Conservation (phyloP, 2,888 invertebrate genomes). For the Acronicta psi region DNA sequence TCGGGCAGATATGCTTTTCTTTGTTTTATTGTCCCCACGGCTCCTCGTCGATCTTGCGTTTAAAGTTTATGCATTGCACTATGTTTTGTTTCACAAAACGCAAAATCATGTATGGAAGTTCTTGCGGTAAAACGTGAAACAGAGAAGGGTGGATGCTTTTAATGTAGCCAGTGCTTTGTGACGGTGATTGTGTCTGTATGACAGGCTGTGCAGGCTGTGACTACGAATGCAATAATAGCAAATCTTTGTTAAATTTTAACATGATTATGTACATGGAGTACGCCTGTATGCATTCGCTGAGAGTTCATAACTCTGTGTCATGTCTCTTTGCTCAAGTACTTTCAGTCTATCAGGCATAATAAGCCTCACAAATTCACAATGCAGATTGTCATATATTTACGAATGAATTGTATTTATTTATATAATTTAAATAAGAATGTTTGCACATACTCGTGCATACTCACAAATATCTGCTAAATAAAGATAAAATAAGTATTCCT, state of each 20-base stretch:
- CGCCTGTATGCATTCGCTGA: slow-evolving; percentile 17
- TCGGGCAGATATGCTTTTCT: slow-evolving; percentile 83
- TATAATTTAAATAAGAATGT: too few relatives aligned
- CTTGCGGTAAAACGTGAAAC: slow-evolving; percentile 82
- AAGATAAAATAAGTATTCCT: too few relatives aligned
- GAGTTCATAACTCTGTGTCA: slow-evolving; percentile 12
- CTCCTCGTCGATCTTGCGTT: slow-evolving; percentile 88
- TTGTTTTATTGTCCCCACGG: slow-evolving; percentile 89
- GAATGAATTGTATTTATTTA: too few relatives aligned
- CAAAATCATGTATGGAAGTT: slow-evolving; percentile 85
- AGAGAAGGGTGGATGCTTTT: slow-evolving; percentile 72
- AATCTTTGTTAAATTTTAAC: slow-evolving; percentile 46
- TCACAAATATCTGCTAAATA: too few relatives aligned
- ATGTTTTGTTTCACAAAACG: slow-evolving; percentile 87
- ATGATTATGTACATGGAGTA: slow-evolving; percentile 22
- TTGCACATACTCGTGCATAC: too few relatives aligned
- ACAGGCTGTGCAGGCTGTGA: slow-evolving; percentile 26
- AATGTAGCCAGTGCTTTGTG: slow-evolving; percentile 70
- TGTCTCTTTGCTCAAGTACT: slow-evolving; percentile 10
- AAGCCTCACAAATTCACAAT: too few relatives aligned
- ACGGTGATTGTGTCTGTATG: slow-evolving; percentile 65
- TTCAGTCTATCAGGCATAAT: background rate
- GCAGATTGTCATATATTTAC: too few relatives aligned
- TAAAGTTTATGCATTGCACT: slow-evolving; percentile 88
- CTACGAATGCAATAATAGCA: slow-evolving; percentile 28